Evolutionary conservation across 2,797 vertebrate species (phyloP).

Genomic region (Rhabdomys pumilio): DNA sequence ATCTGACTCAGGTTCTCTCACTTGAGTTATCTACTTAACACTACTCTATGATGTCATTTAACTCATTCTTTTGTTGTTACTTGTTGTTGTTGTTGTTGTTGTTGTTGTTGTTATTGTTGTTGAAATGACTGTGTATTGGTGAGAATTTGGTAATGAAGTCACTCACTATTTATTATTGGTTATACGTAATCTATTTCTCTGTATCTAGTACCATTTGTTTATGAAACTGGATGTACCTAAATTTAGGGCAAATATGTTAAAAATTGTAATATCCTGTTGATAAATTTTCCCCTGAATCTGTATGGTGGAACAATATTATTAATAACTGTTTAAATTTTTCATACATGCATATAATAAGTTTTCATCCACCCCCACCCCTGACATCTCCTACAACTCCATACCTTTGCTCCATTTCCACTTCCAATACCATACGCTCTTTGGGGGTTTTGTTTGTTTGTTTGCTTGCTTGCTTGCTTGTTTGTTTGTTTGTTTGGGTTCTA

Average conservation of each 20-base stretch:
- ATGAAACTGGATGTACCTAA: neutral
- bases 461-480: no score
- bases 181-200: neutral
- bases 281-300: neutral
- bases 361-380: neutral
- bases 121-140: neutral
- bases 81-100: no score
- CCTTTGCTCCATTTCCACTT: neutral
- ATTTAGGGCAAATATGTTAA: neutral
- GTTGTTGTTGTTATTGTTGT: no score
- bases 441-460: no score
- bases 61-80: neutral
- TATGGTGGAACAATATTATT: neutral
- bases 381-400: neutral
- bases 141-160: neutral
- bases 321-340: neutral
- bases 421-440: neutral
- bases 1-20: neutral
- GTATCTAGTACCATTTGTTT: neutral
- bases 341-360: neutral
- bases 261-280: neutral
- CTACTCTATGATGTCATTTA: neutral
- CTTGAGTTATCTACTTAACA: neutral
- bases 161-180: neutral
- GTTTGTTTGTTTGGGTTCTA: no score